Evolutionary conservation across 2,888 invertebrate genomes (phyloP).

Genomic region (Dinocampus coccinellae): DNA sequence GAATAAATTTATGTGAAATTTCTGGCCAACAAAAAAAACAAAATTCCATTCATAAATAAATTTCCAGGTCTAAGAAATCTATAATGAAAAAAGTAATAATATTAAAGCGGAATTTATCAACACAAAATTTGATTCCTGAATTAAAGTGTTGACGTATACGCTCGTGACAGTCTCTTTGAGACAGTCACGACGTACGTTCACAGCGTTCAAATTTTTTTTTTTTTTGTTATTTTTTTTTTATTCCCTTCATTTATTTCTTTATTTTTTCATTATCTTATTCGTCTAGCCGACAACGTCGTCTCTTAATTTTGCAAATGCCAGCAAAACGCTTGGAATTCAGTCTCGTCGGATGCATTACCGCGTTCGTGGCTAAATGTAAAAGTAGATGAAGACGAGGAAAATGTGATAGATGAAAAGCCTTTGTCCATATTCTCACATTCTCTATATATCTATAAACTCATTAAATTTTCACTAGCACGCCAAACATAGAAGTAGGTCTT

Average conservation of each 20-base stretch:
- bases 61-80: neutral
- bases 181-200: neutral
- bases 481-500: conserved; percentile 46
- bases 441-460: neutral
- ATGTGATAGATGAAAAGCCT: conserved; percentile 52
- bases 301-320: conserved; percentile 41
- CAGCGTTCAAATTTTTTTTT: neutral
- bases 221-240: neutral
- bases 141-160: conserved; percentile 13
- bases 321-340: conserved; percentile 30
- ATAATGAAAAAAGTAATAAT: neutral
- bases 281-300: conserved; percentile 5
- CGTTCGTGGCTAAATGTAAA: conserved; percentile 30
- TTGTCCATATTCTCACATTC: conserved; percentile 38
- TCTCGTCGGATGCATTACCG: conserved; percentile 32
- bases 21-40: too few species aligned
- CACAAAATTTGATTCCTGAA: neutral
- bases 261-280: neutral
- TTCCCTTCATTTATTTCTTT: too few species aligned
- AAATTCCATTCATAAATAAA: too few species aligned
- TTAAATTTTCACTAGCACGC: neutral
- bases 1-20: neutral
- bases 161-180: neutral
- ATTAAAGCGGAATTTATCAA: too few species aligned
- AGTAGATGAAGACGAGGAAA: conserved; percentile 39